These are phyloP conservation scores for Palythoa grandis DNA, from an alignment of 92 coral and sea anemone species.

Conservation along the genomic window DNA sequence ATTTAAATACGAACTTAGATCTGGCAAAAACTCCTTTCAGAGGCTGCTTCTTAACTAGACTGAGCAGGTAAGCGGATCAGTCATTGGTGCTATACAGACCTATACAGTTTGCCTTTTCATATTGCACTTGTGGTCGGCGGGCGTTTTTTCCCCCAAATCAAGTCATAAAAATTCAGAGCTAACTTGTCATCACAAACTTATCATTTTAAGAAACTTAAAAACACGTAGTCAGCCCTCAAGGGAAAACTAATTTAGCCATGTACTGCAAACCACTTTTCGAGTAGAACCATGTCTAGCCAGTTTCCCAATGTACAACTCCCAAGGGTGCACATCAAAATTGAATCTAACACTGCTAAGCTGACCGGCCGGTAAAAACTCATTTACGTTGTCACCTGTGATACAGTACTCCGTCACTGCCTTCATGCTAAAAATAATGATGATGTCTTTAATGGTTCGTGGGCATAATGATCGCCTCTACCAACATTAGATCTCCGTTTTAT, in stretches of 20 bases:
- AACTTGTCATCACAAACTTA: no score
- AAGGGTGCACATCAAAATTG: background rate
- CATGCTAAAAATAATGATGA: background rate
- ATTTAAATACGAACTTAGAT: no score
- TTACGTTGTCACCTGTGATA: background rate
- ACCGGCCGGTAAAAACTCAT: background rate
- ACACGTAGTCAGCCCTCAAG: background rate
- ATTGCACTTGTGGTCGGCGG: background rate
- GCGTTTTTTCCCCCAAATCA: background rate
- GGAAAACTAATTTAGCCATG: background rate
- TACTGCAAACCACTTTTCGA: background rate
- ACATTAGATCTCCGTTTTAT: background rate
- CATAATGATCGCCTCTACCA: background rate
- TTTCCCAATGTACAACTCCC: background rate
- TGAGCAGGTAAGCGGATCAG: no score
- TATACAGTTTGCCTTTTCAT: background rate
- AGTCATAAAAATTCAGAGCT: background rate
- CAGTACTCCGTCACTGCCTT: background rate
- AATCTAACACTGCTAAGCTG: background rate
- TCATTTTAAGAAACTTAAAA: no score
- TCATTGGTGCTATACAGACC: no score
- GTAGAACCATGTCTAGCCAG: background rate
- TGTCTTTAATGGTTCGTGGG: background rate
- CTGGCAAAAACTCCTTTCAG: no score
- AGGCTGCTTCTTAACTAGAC: no score